A percentile compares a stretch with the other conserved stretches of the same genome.
Conservation (phyloP, 2,113 vertebrate species). For the Naja naja region DNA sequence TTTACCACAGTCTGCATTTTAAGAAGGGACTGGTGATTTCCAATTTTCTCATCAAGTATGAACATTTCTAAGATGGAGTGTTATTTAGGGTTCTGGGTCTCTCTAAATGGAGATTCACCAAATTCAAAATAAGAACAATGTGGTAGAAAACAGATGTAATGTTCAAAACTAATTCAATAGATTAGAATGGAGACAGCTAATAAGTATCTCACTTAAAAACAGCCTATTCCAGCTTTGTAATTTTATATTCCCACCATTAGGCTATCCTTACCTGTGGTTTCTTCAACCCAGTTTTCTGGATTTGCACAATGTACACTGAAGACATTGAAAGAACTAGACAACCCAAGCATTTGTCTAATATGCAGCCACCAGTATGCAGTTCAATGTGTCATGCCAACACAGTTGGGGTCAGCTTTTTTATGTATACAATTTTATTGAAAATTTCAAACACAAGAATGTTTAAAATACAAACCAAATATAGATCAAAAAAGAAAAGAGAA, state of each 20-base stretch:
- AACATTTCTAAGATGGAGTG: not conserved
- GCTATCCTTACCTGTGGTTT: not conserved
- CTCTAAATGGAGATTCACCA: not conserved
- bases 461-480: not conserved
- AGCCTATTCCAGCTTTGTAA: not conserved
- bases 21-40: not conserved
- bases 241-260: not conserved
- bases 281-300: not conserved
- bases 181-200: not conserved
- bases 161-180: not conserved
- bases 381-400: not conserved
- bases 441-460: not conserved
- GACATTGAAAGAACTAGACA: not conserved
- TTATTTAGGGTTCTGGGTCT: not conserved
- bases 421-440: not conserved
- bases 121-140: not conserved
- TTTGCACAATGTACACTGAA: not conserved
- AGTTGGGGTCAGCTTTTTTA: not conserved
- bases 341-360: not conserved
- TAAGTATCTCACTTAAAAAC: not conserved
- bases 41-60: not conserved
- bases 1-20: not conserved
- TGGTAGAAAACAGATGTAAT: not conserved
- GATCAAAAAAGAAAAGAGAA: not conserved
- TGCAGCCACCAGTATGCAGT: not conserved